A percentile compares a stretch with the other conserved stretches of the same genome.
These are phyloP conservation scores for Lepeophtheirus nordmannii DNA, from an alignment of 2,888 invertebrate genomes.

Conservation along the genomic window DNA sequence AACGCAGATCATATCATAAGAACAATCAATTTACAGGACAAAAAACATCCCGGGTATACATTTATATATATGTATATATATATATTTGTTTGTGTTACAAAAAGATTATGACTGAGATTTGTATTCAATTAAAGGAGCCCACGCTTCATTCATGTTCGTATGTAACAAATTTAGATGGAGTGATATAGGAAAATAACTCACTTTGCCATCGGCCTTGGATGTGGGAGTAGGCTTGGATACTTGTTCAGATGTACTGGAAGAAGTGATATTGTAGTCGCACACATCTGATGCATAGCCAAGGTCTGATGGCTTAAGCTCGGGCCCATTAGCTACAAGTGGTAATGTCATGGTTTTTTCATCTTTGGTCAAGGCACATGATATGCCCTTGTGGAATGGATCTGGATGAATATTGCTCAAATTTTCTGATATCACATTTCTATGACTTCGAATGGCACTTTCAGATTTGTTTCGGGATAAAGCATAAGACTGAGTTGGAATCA, in stretches of 20 bases:
- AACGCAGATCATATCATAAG: too few species aligned
- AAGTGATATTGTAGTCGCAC: slow-evolving; percentile 21
- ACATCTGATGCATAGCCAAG: slow-evolving; percentile 21
- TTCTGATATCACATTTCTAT: not conserved
- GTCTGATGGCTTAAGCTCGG: slow-evolving; percentile 3
- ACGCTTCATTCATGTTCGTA: not conserved
- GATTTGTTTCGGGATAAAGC: slow-evolving; percentile 19
- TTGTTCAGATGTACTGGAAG: not conserved
- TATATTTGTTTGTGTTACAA: too few species aligned
- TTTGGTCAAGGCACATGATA: not conserved
- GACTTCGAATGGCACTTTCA: slow-evolving; percentile 6
- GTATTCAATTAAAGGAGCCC: not conserved
- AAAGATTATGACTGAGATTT: not conserved
- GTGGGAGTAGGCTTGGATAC: not conserved
- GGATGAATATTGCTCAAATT: not conserved
- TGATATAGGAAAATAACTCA: not conserved
- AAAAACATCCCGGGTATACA: too few species aligned
- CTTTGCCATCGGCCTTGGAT: not conserved
- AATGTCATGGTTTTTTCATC: not conserved
- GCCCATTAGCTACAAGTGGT: not conserved
- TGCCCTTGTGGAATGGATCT: not conserved
- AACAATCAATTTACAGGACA: too few species aligned
- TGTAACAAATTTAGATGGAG: too few species aligned
- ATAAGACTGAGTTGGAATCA: not conserved
- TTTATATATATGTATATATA: too few species aligned